Evolutionary conservation across 2,888 invertebrate species (phyloP), one percentile per base, ranked within the genome.

Genomic region (Drosophila conformis): DNA sequence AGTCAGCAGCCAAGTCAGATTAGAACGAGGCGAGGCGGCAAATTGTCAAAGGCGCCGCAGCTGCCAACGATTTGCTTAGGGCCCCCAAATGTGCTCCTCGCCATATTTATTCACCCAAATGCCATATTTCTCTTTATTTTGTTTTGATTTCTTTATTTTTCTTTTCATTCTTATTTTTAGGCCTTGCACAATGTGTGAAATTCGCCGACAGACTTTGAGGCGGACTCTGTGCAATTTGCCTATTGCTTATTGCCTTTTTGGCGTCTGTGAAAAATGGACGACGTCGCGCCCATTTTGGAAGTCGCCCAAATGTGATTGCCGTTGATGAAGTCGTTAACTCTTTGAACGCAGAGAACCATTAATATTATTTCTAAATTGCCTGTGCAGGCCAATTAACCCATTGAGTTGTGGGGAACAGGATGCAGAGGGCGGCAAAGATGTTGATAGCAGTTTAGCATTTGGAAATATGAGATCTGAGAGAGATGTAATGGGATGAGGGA

Each of bases 21-120:
- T 78, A 81, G 75, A 72, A 54, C 48, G 10, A 15, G 31, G 38
- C 69, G 63, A 59, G 71, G 73, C 88, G 88, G 82, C 88, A 86
- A 87, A 86, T 85, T 88, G 88, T 86, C 86, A 86, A 86, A 86
- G 80, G 63, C 65, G 29, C 61, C 66, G 71, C 88, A 75, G 82
- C 87, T 78, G 83, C 60, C 86, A 82, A 49, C 68, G 65, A 87
- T 80, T 84, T 84, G 70, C 85, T 76, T 76, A 75, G 87, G 78
- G 25, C 35, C 35, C 7, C 25, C 35, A 51, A 29, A 29, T 56
- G 13, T 7, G 40, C 36, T 36, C 15, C 76, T 67, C 57, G 33
- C 25, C 38, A 67, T 80, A 84, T 83, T 83, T 83, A 78, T 71
- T 76, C 61, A 71, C 48, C 64, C 73, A 76, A 65, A 56, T 66